Evolutionary conservation across 2,888 invertebrate species (phyloP).

Genomic region (Alviniconcha strummeri): DNA sequence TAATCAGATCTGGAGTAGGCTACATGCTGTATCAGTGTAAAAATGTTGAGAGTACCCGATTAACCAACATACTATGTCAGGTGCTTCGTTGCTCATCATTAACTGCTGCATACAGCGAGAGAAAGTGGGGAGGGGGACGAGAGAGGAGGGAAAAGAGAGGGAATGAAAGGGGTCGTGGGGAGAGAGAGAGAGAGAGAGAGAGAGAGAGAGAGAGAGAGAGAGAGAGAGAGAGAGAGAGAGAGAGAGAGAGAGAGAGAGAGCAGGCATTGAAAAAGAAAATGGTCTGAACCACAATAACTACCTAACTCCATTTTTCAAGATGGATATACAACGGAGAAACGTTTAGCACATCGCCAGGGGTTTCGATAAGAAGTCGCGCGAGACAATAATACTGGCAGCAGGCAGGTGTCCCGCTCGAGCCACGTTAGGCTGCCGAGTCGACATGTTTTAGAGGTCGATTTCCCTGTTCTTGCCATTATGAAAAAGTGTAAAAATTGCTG

Average conservation of each 20-base stretch:
- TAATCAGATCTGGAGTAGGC: too few species aligned
- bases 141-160: conserved; percentile 17
- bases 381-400: neutral
- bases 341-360: neutral
- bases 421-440: neutral
- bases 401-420: neutral
- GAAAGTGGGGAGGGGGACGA: neutral
- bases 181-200: conserved; percentile 18
- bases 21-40: neutral
- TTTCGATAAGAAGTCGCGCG: neutral
- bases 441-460: neutral
- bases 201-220: conserved; percentile 13
- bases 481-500: neutral
- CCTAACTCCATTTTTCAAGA: neutral
- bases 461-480: neutral
- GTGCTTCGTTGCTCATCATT: neutral
- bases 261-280: neutral
- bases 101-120: neutral
- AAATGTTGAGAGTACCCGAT: neutral
- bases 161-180: conserved; percentile 25
- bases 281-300: neutral
- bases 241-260: conserved; percentile 7
- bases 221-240: conserved; percentile 19
- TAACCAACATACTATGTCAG: neutral
- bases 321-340: neutral